phyloP scores from a whole-genome alignment of 2,113 vertebrate genomes.

The Gobio gobio region DNA sequence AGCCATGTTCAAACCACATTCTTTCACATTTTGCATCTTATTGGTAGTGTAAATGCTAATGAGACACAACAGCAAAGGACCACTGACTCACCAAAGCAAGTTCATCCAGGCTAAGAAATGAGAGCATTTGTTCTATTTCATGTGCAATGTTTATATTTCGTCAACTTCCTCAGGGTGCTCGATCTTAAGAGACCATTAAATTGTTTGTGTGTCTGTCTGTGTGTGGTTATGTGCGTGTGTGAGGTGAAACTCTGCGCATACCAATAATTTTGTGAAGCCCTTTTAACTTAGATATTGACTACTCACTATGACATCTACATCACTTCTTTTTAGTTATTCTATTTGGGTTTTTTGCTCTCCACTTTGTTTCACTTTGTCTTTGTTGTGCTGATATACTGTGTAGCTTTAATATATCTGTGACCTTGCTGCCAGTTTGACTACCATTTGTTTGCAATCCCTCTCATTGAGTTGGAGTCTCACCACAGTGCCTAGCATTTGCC shows the following conservation, averaged over 20 bases:
- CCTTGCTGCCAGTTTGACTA: constrained; percentile 27
- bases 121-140: background rate
- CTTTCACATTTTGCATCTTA: background rate
- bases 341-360: background rate
- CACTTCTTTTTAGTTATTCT: background rate
- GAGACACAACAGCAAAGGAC: background rate
- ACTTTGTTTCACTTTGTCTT: background rate
- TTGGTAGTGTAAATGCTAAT: background rate
- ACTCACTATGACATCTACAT: background rate
- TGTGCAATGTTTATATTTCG: background rate
- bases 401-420: constrained; percentile 14
- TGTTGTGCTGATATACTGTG: constrained; percentile 19
- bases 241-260: background rate
- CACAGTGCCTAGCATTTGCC: too few relatives aligned
- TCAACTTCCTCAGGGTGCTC: background rate
- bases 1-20: background rate
- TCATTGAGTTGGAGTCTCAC: background rate
- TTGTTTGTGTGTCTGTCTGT: background rate
- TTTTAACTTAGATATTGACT: background rate
- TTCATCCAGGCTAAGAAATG: background rate
- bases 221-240: background rate
- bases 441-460: background rate
- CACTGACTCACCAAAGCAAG: background rate
- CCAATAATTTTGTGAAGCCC: background rate
- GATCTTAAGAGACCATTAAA: background rate